phyloP scores from a whole-genome alignment of 2,113 vertebrate species.

The Anhinga anhinga region DNA sequence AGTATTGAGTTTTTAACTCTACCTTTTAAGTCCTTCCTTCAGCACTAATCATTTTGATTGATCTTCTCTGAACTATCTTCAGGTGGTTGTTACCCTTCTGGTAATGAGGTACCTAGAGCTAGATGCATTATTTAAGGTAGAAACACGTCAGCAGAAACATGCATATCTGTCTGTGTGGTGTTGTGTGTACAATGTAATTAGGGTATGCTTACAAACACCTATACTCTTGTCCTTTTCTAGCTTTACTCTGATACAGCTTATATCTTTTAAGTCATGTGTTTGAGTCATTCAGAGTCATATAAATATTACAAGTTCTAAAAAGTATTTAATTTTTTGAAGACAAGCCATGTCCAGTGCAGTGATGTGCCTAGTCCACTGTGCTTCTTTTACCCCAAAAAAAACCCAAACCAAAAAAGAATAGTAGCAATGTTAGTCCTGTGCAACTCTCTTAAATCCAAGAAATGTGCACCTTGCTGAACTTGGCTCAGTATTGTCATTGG shows the following conservation, averaged over 20 bases:
- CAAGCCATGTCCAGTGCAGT: neutral
- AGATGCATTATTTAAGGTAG: constrained; percentile 7
- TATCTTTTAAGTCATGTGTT: neutral
- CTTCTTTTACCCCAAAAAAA: no score
- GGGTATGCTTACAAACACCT: neutral
- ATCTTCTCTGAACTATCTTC: constrained; percentile 8
- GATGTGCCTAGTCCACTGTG: neutral
- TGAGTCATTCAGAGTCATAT: neutral
- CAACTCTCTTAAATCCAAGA: neutral
- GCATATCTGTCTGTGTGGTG: neutral
- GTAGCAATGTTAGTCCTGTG: neutral
- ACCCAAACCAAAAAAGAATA: no score
- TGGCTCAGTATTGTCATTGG: neutral
- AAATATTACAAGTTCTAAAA: neutral
- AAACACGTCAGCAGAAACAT: neutral
- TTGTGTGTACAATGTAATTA: neutral
- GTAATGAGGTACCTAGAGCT: neutral
- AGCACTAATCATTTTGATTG: neutral
- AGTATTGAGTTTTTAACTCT: neutral
- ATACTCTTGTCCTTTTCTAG: neutral
- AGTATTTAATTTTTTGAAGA: neutral
- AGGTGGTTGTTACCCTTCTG: neutral
- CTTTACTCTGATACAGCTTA: neutral
- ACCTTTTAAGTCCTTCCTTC: constrained; percentile 3
- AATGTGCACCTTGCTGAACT: neutral